A percentile compares a stretch with the other conserved stretches of the same genome.
Conservation (phyloP, 2,888 invertebrate species). For the Dryococelus australis region DNA sequence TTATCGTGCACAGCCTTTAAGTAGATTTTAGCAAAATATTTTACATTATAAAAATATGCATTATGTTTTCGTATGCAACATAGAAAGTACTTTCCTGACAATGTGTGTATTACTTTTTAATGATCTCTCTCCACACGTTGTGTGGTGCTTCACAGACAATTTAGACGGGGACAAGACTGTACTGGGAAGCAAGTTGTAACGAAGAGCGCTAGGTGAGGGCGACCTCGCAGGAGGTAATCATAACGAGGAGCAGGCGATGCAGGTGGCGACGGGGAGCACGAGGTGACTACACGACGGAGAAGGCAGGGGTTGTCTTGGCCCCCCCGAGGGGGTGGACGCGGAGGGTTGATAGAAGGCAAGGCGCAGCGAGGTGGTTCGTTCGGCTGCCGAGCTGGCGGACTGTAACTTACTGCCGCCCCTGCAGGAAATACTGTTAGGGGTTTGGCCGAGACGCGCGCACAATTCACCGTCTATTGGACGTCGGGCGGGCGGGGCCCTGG, state of each 20-base stretch:
- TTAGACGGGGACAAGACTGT: too few relatives aligned
- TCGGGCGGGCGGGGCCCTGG: not conserved
- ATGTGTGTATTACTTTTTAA: too few relatives aligned
- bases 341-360: not conserved
- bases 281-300: not conserved
- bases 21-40: too few relatives aligned
- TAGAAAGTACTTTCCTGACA: too few relatives aligned
- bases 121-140: too few relatives aligned
- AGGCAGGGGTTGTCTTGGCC: not conserved
- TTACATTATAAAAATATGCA: too few relatives aligned
- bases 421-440: constrained; percentile 6
- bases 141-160: too few relatives aligned
- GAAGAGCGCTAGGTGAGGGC: too few relatives aligned
- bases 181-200: too few relatives aligned
- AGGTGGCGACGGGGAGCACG: not conserved
- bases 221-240: too few relatives aligned
- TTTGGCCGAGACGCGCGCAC: not conserved
- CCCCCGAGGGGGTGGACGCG: not conserved
- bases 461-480: not conserved
- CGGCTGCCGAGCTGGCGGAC: not conserved
- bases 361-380: not conserved
- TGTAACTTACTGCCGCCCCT: not conserved
- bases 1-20: too few relatives aligned
- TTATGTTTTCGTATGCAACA: too few relatives aligned
- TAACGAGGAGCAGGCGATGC: not conserved